Conservation (phyloP, 1,140 invertebrate genomes). For the Camponotus floridanus region DNA sequence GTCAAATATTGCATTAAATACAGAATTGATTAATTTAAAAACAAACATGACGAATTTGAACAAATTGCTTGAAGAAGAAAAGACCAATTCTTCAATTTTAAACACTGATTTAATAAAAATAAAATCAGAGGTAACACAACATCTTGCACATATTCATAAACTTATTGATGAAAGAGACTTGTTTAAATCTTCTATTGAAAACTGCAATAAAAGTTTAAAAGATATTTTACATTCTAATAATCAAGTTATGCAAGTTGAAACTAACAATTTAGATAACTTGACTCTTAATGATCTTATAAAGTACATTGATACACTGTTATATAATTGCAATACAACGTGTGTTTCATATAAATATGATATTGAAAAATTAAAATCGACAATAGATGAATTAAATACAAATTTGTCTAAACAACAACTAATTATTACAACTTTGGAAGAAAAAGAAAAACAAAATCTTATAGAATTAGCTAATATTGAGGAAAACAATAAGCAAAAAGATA, state of each 20-base stretch:
- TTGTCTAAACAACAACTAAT: conserved; percentile 10
- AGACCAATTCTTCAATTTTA: conserved; percentile 41
- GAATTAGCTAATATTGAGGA: conserved; percentile 39
- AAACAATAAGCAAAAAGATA: conserved; percentile 19
- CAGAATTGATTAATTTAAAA: conserved; percentile 62
- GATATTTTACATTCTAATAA: conserved; percentile 34
- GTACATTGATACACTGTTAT: conserved; percentile 37
- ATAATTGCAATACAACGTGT: conserved; percentile 26
- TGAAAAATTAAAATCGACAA: conserved; percentile 17
- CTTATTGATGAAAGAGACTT: conserved; percentile 53
- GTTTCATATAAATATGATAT: conserved; percentile 39
- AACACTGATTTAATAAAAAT: conserved; percentile 13
- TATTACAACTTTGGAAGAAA: conserved; percentile 66
- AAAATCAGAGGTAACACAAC: conserved; percentile 34
- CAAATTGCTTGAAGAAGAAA: conserved; percentile 45
- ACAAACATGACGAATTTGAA: conserved; percentile 59
- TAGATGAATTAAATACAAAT: conserved; percentile 40
- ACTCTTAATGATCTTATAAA: conserved; percentile 49
- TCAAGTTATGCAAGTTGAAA: conserved; percentile 3
- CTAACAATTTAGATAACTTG: conserved; percentile 49
- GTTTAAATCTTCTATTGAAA: conserved; percentile 45
- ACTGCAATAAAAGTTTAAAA: conserved; percentile 35
- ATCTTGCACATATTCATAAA: conserved; percentile 55
- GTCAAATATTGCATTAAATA: conserved; percentile 64
- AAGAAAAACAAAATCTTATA: conserved; percentile 45